phyloP scores from a whole-genome alignment of 2,888 invertebrate genomes.

The Carterocephalus palaemon region DNA sequence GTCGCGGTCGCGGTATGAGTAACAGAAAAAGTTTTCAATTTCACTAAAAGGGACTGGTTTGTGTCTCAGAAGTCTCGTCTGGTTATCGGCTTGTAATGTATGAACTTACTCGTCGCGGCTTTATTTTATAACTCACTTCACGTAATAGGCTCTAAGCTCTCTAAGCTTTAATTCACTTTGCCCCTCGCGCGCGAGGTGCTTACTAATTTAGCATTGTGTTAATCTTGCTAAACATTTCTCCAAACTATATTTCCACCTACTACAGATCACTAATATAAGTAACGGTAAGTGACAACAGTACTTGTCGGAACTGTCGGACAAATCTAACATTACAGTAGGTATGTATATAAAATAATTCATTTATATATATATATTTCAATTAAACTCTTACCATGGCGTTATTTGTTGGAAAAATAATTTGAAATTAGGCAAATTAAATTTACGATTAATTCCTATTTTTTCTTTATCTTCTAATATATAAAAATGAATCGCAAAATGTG shows the following conservation, averaged over 20 bases:
- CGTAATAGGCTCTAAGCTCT: constrained; percentile 69
- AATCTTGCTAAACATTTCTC: constrained; percentile 29
- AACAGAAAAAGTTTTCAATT: constrained; percentile 80
- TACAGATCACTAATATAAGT: too few relatives aligned
- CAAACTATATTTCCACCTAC: not conserved
- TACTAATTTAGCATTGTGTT: constrained; percentile 52
- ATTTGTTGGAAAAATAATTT: too few relatives aligned
- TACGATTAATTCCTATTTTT: too few relatives aligned
- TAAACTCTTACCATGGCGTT: too few relatives aligned
- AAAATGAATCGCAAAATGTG: too few relatives aligned
- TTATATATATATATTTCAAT: too few relatives aligned
- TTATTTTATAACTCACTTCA: constrained; percentile 78
- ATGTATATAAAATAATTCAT: too few relatives aligned
- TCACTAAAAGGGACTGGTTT: constrained; percentile 80
- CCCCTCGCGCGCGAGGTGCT: constrained; percentile 47
- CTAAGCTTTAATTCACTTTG: constrained; percentile 70
- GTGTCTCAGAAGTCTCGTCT: constrained; percentile 79
- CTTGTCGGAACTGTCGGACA: constrained; percentile 18
- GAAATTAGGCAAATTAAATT: too few relatives aligned
- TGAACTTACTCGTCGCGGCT: constrained; percentile 73
- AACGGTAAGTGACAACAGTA: constrained; percentile 32
- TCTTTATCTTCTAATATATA: too few relatives aligned
- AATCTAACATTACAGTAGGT: not conserved
- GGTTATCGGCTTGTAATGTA: constrained; percentile 80
- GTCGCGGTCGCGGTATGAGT: constrained; percentile 74